phyloP scores from a whole-genome alignment of 2,888 invertebrate genomes.

The Archips crataeganus region DNA sequence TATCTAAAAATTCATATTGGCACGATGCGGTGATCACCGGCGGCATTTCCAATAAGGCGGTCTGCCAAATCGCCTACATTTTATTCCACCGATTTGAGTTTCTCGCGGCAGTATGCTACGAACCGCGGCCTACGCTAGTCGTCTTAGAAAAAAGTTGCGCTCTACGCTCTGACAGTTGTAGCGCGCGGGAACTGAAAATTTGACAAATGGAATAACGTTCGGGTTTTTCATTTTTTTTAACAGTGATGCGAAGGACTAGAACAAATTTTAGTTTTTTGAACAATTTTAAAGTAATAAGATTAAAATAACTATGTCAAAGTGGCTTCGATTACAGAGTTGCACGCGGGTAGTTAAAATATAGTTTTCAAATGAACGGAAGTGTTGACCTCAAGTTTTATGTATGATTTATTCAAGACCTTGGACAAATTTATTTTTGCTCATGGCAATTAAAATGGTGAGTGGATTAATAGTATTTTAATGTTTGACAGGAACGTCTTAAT shows the following conservation, averaged over 20 bases:
- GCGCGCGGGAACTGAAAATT: constrained; percentile 55
- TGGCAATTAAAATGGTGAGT: constrained; percentile 84
- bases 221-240: constrained; percentile 34
- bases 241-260: constrained; percentile 41
- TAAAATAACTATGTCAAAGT: constrained; percentile 42
- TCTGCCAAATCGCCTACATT: constrained; percentile 42
- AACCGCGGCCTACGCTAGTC: constrained; percentile 61
- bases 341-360: constrained; percentile 60
- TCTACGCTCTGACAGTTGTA: constrained; percentile 41
- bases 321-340: constrained; percentile 51
- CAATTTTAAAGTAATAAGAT: constrained; percentile 42
- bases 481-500: constrained; percentile 39
- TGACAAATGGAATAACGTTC: constrained; percentile 42
- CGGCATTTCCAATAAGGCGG: constrained; percentile 36
- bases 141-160: constrained; percentile 55
- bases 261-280: constrained; percentile 20
- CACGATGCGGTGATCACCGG: constrained; percentile 23
- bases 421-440: constrained; percentile 82
- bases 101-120: constrained; percentile 61
- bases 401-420: constrained; percentile 85
- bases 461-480: constrained; percentile 46
- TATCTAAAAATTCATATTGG: constrained; percentile 31
- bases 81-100: constrained; percentile 44
- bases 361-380: constrained; percentile 77
- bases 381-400: constrained; percentile 80